Percentiles rank a stretch among this genome's conserved stretches.
These are phyloP conservation scores for Caprella mutica DNA, from an alignment of 2,888 invertebrate genomes.

Conservation along the genomic window DNA sequence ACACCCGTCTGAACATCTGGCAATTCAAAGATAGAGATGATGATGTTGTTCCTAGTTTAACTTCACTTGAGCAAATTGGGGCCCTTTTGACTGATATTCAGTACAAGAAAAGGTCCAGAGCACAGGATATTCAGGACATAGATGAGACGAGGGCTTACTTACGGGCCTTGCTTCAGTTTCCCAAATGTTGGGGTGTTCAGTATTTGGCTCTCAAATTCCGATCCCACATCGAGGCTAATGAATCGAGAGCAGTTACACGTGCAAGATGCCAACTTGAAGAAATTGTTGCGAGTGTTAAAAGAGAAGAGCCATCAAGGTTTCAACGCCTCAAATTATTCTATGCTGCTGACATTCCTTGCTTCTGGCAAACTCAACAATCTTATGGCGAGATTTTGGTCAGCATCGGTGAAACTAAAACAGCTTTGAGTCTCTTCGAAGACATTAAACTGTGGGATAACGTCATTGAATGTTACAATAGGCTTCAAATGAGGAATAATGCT, in stretches of 20 bases:
- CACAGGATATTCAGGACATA: slow-evolving; percentile 22
- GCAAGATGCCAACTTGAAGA: slow-evolving; percentile 60
- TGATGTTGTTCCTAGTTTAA: slow-evolving; percentile 22
- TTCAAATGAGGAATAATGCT: slow-evolving; percentile 67
- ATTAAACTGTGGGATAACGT: slow-evolving; percentile 84
- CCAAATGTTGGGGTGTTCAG: slow-evolving; percentile 63
- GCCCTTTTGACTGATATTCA: slow-evolving; percentile 18
- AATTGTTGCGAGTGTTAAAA: slow-evolving; percentile 51
- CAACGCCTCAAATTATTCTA: slow-evolving; percentile 53
- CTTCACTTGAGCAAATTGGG: slow-evolving; percentile 29
- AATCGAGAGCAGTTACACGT: slow-evolving; percentile 66
- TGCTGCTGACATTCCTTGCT: slow-evolving; percentile 57
- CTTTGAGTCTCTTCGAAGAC: slow-evolving; percentile 62
- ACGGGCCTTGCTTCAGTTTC: slow-evolving; percentile 37
- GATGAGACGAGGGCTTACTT: slow-evolving; percentile 29
- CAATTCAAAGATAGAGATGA: slow-evolving; percentile 26
- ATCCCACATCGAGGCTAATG: slow-evolving; percentile 20
- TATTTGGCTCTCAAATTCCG: slow-evolving; percentile 53
- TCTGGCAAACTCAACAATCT: slow-evolving; percentile 62
- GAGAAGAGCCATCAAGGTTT: slow-evolving; percentile 41
- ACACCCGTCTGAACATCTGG: slow-evolving; percentile 19
- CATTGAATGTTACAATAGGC: slow-evolving; percentile 73
- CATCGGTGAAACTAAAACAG: slow-evolving; percentile 70
- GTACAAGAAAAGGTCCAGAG: slow-evolving; percentile 18
- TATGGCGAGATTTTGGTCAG: slow-evolving; percentile 66